Evolutionary conservation across 2,888 invertebrate species (phyloP).

Genomic region (Matsumyia berberina): DNA sequence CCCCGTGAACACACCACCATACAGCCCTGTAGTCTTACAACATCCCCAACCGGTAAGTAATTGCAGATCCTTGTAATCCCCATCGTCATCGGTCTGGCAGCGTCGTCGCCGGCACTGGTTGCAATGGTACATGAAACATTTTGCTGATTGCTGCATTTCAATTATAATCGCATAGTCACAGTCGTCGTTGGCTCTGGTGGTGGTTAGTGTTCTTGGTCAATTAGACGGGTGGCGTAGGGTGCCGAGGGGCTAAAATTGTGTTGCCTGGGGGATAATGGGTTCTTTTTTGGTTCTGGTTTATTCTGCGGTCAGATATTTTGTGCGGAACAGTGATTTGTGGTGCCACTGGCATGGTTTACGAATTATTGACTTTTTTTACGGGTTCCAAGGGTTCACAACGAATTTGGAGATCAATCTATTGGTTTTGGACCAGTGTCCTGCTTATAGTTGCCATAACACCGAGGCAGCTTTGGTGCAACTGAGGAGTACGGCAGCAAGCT

Average conservation of each 20-base stretch:
- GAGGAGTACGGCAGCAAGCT: too few species aligned
- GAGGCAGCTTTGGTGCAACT: too few species aligned
- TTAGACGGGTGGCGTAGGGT: constrained; percentile 20
- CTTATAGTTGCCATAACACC: too few species aligned
- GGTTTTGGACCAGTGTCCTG: too few species aligned
- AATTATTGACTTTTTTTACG: not conserved
- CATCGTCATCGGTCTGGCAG: constrained; percentile 66
- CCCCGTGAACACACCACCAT: constrained; percentile 14
- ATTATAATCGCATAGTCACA: constrained; percentile 39
- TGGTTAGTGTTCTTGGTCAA: constrained; percentile 57
- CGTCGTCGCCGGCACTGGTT: not conserved
- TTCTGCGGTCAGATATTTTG: constrained; percentile 7
- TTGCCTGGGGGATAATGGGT: not conserved
- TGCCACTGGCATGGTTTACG: not conserved
- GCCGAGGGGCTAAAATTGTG: not conserved
- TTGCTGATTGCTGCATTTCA: constrained; percentile 48
- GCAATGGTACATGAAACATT: constrained; percentile 18
- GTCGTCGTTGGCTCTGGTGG: constrained; percentile 32
- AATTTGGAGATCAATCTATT: not conserved
- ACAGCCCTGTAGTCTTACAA: constrained; percentile 33
- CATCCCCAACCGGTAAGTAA: constrained; percentile 56
- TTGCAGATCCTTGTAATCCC: constrained; percentile 68
- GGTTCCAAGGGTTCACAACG: not conserved
- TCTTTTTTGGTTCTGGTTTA: not conserved
- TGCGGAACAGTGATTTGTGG: constrained; percentile 6